phyloP scores from a whole-genome alignment of 2,113 vertebrate species.

The Gallinago media region DNA sequence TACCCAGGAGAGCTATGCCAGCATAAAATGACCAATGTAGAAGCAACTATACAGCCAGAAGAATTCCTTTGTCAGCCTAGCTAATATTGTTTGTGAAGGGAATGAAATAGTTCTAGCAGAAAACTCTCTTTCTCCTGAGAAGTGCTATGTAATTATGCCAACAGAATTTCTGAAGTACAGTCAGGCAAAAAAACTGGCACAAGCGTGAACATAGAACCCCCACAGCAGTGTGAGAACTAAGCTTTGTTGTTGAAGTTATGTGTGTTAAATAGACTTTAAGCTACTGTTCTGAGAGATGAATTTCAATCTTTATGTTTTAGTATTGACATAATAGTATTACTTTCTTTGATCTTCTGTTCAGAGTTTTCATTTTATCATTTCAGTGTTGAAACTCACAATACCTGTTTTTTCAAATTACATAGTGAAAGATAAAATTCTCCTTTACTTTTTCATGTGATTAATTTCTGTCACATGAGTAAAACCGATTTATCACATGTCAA shows the following conservation, averaged over 20 bases:
- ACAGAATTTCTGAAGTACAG: slow-evolving; percentile 45
- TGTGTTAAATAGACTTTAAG: not conserved
- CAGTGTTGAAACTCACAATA: not conserved
- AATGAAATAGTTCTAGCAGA: slow-evolving; percentile 12
- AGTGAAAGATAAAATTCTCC: not conserved
- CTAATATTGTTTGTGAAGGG: slow-evolving; percentile 4
- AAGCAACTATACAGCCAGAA: slow-evolving; percentile 9
- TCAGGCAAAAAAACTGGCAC: slow-evolving; percentile 21
- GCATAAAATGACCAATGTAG: not conserved
- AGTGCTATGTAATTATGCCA: slow-evolving; percentile 9
- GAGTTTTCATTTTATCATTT: not conserved
- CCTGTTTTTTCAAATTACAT: not conserved
- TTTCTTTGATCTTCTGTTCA: not conserved
- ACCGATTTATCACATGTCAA: not conserved
- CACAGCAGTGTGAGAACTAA: not conserved
- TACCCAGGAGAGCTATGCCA: slow-evolving; percentile 17
- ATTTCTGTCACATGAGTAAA: not conserved
- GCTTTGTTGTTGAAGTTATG: not conserved
- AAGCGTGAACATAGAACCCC: not conserved
- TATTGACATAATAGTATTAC: not conserved
- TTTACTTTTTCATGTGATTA: not conserved
- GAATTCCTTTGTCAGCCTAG: slow-evolving; percentile 43
- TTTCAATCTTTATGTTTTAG: not conserved
- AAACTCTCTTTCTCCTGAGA: not conserved
- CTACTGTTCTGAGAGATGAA: not conserved